A percentile compares a stretch with the other conserved stretches of the same genome.
Evolutionary conservation across 2,797 vertebrate genomes (phyloP).

Genomic region (Takifugu rubripes): DNA sequence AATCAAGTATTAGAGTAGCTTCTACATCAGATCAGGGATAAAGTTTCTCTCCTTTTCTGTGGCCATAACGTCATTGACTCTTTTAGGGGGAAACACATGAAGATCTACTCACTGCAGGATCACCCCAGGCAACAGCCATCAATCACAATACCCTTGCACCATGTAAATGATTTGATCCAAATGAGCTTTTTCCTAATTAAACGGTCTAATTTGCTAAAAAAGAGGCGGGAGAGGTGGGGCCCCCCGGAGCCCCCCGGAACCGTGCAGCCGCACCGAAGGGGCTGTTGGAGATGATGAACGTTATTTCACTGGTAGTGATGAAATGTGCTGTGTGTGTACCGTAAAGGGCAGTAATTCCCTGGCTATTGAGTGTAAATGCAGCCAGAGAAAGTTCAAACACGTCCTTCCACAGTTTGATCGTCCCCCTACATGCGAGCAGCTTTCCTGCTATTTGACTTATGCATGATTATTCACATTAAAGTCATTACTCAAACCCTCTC

Average conservation of each 20-base stretch:
- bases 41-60: constrained; percentile 44
- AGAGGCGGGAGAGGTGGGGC: constrained; percentile 62
- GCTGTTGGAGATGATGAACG: constrained; percentile 57
- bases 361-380: no score
- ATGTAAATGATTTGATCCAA: constrained; percentile 79
- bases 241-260: constrained; percentile 45
- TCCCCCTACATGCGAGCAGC: no score
- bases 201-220: constrained; percentile 74
- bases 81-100: constrained; percentile 40
- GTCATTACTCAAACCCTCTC: no score
- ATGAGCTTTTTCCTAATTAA: constrained; percentile 79
- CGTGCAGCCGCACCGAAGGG: constrained; percentile 51
- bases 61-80: constrained; percentile 50
- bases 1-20: constrained; percentile 1
- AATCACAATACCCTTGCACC: constrained; percentile 76
- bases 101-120: constrained; percentile 28
- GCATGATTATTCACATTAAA: no score
- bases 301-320: constrained; percentile 49
- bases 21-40: constrained; percentile 5
- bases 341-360: not conserved
- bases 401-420: no score
- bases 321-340: constrained; percentile 43
- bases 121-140: constrained; percentile 76
- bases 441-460: no score
- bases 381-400: no score